phyloP scores from a whole-genome alignment of 2,888 invertebrate species.

The Rhyacophila evoluta region DNA sequence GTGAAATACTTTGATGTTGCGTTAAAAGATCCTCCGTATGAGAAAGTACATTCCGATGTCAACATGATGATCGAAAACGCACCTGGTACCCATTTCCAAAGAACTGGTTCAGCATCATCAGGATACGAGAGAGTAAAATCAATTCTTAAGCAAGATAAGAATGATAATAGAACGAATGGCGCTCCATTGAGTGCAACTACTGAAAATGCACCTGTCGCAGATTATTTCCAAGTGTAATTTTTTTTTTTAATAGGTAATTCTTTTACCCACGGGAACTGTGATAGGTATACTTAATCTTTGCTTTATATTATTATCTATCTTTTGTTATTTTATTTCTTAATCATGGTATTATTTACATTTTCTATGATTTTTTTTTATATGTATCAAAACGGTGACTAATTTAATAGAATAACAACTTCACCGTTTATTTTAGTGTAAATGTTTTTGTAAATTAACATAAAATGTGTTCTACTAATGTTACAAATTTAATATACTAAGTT shows the following conservation, averaged over 20 bases:
- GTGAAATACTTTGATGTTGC: constrained; percentile 78
- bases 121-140: constrained; percentile 60
- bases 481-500: background rate
- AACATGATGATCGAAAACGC: constrained; percentile 39
- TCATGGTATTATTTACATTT: background rate
- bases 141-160: constrained; percentile 51
- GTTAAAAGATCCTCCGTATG: constrained; percentile 76
- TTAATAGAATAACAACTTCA: background rate
- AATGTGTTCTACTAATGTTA: background rate
- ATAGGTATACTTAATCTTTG: background rate
- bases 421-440: background rate
- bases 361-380: background rate
- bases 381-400: background rate
- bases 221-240: constrained; percentile 63
- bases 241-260: background rate
- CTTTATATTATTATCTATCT: background rate
- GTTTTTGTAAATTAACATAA: background rate
- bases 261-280: background rate
- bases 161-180: constrained; percentile 52
- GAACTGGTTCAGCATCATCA: constrained; percentile 46
- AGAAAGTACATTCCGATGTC: constrained; percentile 68
- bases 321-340: background rate
- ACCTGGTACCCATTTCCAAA: constrained; percentile 54
- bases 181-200: constrained; percentile 49
- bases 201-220: constrained; percentile 60